Evolutionary conservation across 2,113 vertebrate species (phyloP).

Genomic region (Calyptommatus sinebrachiatus): DNA sequence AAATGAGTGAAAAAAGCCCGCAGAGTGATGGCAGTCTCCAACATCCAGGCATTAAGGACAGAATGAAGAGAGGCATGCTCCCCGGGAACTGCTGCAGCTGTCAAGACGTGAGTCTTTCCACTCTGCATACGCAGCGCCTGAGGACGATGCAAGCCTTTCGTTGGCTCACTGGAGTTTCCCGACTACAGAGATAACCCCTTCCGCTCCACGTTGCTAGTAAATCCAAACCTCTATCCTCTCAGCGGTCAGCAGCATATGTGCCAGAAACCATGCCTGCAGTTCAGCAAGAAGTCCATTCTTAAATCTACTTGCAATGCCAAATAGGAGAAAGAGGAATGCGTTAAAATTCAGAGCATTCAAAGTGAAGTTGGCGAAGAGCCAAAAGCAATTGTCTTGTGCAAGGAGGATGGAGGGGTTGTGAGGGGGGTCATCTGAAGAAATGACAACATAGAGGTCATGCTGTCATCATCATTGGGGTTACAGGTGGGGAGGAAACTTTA

Average conservation of each 20-base stretch:
- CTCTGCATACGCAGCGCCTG: conserved; percentile 42
- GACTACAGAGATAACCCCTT: conserved; percentile 46
- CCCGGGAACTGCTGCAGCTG: conserved; percentile 45
- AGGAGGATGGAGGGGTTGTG: too few relatives aligned
- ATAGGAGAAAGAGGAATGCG: neutral
- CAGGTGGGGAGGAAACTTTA: too few relatives aligned
- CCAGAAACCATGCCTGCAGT: neutral
- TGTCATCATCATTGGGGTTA: too few relatives aligned
- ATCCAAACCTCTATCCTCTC: neutral
- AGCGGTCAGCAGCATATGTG: neutral
- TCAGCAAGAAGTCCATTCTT: neutral
- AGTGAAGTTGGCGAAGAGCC: neutral
- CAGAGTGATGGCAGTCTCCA: conserved; percentile 13
- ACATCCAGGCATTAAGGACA: conserved; percentile 27
- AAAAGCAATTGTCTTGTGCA: neutral
- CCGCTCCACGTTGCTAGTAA: conserved; percentile 16
- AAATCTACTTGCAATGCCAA: neutral
- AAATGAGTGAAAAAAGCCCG: conserved; percentile 20
- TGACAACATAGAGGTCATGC: neutral
- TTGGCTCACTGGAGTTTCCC: conserved; percentile 30
- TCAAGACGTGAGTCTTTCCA: conserved; percentile 39
- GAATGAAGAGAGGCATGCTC: conserved; percentile 16
- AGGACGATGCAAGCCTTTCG: conserved; percentile 42
- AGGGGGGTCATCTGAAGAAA: neutral
- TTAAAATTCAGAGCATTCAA: neutral